Base-by-base conservation (phyloP, 2,888 invertebrate species). In the Eupsilia transversa region DNA sequence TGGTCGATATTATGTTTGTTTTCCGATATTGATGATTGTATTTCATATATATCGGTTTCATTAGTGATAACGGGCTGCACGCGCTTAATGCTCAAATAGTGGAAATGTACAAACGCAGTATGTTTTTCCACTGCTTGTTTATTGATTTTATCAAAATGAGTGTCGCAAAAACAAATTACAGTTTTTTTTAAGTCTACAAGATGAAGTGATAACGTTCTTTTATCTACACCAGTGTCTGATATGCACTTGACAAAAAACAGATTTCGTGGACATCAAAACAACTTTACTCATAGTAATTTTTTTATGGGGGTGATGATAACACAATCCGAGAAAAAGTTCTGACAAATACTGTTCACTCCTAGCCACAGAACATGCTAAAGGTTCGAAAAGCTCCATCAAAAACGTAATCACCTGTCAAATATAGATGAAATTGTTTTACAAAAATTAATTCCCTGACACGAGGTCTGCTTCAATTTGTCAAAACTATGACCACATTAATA, bases 1-100 rank as follows among this genome's bases (percentile, higher is more conserved):
- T 95, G 92, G 93, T 94, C 93, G 95, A 94, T 96, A 96, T 96
- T 95, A 92, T 96, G 95, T 96, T 96, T 95, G 92, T 94, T 94
- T 94, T 94, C 85, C 84, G 95, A 96, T 96, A 96, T 94, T 94
- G 91, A 93, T 93, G 93, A 93, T 93, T 94, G 94, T 94, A 93
- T 93, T 94, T 93, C 92, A 93, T 92, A 93, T 94, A 85, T 85
- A 93, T 91, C 89, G 90, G 90, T 92, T 90, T 90, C 90, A 91
- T 91, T 92, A 90, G 79, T 82, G 88, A 88, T 86, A 86, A 86
- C 68, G 38, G 30, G 90, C 88, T 87, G 88, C 88, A 89, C 79
- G 82, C 86, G 86, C 85, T 84, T 80, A 79, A 84, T 86, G 82
- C 84, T 83, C 74, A 80, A 86, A 87, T 86, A 86, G 81, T 84